Evolutionary conservation across 2,797 vertebrate genomes (phyloP), one percentile per base, ranked within the genome.

Genomic region (Atherinosoma microstoma): DNA sequence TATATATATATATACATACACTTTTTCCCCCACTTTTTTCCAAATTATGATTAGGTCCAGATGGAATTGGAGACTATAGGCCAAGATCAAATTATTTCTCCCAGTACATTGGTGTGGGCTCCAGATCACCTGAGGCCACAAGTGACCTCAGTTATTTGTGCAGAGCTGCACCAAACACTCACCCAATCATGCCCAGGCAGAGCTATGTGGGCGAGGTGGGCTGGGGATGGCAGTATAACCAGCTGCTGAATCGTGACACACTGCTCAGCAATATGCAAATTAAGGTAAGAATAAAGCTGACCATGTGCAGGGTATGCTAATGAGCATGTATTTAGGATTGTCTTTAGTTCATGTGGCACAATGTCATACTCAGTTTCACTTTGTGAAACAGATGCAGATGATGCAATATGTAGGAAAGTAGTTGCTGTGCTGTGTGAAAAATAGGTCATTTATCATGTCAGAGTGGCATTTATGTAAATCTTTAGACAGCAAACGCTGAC

Each of bases 91-190:
- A 82, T 70, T 90, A 93, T 76, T 87, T 86, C 22, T 70, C 71
- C 20, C 34, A 5, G 6, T 94, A 87, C 59, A 64, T 92, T 6
- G 95, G 95, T 53, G 88, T 77, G 38, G 86, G 84, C 1, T 15
- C 64, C 42, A 72, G 89, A 10, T 73, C 83, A 0, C 36, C 47
- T 20, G 94, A 93, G 57, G 92, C 91, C 78, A 94, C 93, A 0
- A 89, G 92, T 10, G 93, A 95, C 54, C 89, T 91, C 38, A 10
- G 49, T 8, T 96, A 94, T 72, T 67, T 96, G 68, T 94, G 92
- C 68, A 84, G 91, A 40, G 80, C 88, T 2, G 91, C 91, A 6
- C 75, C 89, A 0, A 0, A 42, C 0, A 68, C 74, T 9, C 80
- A 78, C 5, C 54, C 86, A 0, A 84, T 87, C 0, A 8, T 30